Base-by-base conservation (phyloP, 2,888 invertebrate genomes). In the Ichneumoninae sp. region DNA sequence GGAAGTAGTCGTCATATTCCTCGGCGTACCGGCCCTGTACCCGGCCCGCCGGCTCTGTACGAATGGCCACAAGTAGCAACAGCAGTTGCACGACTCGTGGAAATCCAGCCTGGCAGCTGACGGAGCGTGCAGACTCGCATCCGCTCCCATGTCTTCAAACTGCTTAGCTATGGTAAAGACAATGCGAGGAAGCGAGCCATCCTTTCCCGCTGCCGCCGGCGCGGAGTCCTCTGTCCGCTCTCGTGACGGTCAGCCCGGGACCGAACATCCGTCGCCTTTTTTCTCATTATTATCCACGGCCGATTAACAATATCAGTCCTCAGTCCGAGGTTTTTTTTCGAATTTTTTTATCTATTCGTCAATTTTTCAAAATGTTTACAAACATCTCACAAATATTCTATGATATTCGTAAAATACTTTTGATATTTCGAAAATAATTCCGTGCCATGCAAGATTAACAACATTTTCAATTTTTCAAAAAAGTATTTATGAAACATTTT, bases 121-220 rank as follows among this genome's bases (percentile, higher is more conserved):
- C 90, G 89, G 89, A 91, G 91, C 91, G 89, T 91, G 89, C 85
- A 89, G 69, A 83, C 85, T 87, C 87, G 88, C 91, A 92, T 92
- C 92, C 92, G 92, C 91, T 92, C 92, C 89, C 92, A 92, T 92
- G 92, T 92, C 91, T 91, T 90, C 87, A 90, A 92, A 91, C 89
- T 89, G 91, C 87, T 88, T 90, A 89, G 91, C 90, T 88, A 78
- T 70, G 89, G 88, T 88, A 90, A 90, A 69, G 91, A 93, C 93
- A 93, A 93, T 93, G 92, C 90, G 89, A 92, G 93, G 93, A 93
- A 93, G 90, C 91, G 90, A 91, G 92, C 91, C 91, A 91, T 92
- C 92, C 92, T 92, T 92, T 93, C 91, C 92, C 91, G 91, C 89
- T 90, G 88, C 71, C 60, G 54, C 33, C 81, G 77, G 36, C 52